Conservation (phyloP, 2,113 vertebrate species). For the Megaceryle maxima region DNA sequence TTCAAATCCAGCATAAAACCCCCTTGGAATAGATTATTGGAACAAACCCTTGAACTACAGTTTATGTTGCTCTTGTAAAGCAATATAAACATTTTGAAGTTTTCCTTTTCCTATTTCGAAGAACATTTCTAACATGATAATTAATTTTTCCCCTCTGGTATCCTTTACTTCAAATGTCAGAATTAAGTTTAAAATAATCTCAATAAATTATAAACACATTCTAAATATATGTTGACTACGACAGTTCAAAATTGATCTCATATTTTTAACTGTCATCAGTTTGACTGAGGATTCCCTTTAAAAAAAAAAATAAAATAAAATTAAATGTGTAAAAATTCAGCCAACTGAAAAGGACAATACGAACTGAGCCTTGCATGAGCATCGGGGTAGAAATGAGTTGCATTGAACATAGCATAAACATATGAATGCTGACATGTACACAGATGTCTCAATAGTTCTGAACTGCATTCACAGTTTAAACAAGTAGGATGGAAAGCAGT, state of each 20-base stretch:
- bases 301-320: neutral
- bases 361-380: neutral
- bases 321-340: neutral
- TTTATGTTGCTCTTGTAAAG: neutral
- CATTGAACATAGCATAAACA: neutral
- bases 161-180: neutral
- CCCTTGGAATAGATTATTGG: neutral
- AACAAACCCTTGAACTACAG: neutral
- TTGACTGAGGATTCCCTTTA: neutral
- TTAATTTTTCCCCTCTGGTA: neutral
- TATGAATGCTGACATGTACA: neutral
- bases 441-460: neutral
- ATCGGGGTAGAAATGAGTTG: neutral
- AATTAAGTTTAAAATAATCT: neutral
- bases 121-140: neutral
- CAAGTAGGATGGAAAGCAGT: neutral
- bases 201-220: neutral
- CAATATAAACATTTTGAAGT: neutral
- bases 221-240: neutral
- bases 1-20: neutral
- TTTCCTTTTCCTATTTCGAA: rapidly evolving
- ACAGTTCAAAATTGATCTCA: neutral
- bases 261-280: neutral
- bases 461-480: neutral
- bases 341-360: neutral